A percentile compares a stretch with the other conserved stretches of the same genome.
Conservation (phyloP, 2,113 vertebrate genomes). For the Helogale parvula region DNA sequence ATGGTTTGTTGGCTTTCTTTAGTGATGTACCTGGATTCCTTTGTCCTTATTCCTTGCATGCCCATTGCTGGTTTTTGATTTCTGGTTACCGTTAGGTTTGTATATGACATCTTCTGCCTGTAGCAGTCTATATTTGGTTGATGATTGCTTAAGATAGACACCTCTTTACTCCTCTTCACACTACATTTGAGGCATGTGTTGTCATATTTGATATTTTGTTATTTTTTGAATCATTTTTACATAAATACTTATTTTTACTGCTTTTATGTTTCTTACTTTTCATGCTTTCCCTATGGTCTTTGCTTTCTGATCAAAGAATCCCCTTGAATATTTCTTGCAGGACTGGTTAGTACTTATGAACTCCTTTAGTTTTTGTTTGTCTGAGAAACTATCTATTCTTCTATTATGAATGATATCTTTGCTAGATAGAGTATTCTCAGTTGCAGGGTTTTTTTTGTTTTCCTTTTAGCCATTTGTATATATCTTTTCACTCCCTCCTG, state of each 20-base stretch:
- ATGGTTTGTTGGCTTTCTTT: background rate
- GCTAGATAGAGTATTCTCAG: no score
- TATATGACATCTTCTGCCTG: background rate
- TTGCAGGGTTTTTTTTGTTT: no score
- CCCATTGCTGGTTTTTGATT: background rate
- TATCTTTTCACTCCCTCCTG: no score
- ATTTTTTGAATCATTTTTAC: background rate
- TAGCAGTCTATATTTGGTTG: background rate
- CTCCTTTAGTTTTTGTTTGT: background rate
- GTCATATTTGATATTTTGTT: background rate
- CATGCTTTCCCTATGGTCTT: background rate
- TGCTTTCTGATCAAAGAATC: background rate
- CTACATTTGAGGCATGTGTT: background rate
- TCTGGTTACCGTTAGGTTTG: background rate
- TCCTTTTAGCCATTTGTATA: no score
- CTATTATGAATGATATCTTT: background rate
- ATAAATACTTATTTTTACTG: background rate
- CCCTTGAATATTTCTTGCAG: background rate
- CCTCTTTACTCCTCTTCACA: background rate
- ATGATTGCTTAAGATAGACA: no score
- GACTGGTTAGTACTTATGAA: background rate
- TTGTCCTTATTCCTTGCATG: background rate
- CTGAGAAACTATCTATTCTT: background rate
- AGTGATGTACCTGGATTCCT: background rate
- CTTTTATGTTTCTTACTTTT: background rate